Percentiles rank a stretch among this genome's conserved stretches.
phyloP scores from a whole-genome alignment of 2,888 invertebrate genomes.

The Dicycla oo region DNA sequence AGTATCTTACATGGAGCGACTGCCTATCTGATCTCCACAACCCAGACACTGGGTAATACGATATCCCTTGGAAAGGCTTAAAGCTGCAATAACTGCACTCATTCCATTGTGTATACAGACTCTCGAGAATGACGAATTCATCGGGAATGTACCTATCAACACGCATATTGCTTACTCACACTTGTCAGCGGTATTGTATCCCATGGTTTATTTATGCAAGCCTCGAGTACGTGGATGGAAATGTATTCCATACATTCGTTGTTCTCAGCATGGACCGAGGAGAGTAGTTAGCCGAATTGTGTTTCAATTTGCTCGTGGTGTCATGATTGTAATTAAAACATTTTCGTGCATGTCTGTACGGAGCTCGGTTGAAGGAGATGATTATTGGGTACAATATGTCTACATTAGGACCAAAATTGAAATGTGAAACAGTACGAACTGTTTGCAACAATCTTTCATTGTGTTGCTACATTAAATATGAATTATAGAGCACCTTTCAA shows the following conservation, averaged over 20 bases:
- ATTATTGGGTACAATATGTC: conserved; percentile 24
- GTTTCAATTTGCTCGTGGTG: conserved; percentile 61
- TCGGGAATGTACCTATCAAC: conserved; percentile 60
- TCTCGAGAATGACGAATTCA: conserved; percentile 53
- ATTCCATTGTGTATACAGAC: conserved; percentile 38
- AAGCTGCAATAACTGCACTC: conserved; percentile 51
- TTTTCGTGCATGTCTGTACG: conserved; percentile 13
- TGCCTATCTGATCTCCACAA: too few relatives aligned
- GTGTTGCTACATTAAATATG: not conserved
- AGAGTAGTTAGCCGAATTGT: conserved; percentile 64
- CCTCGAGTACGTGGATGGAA: conserved; percentile 44
- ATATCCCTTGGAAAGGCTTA: not conserved
- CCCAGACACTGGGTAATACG: too few relatives aligned
- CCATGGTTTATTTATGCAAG: conserved; percentile 64
- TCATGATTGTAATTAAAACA: conserved; percentile 53
- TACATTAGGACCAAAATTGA: not conserved
- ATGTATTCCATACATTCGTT: conserved; percentile 63
- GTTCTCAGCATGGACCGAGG: conserved; percentile 47
- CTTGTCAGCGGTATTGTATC: conserved; percentile 57
- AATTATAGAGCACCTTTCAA: too few relatives aligned
- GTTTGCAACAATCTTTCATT: not conserved
- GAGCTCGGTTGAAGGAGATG: conserved; percentile 2
- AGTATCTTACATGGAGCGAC: too few relatives aligned
- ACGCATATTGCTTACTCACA: conserved; percentile 59
- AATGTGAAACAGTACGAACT: not conserved